Evolutionary conservation across 2,888 invertebrate species (phyloP), one percentile per base, ranked within the genome.

Genomic region (Conops quadrifasciatus): DNA sequence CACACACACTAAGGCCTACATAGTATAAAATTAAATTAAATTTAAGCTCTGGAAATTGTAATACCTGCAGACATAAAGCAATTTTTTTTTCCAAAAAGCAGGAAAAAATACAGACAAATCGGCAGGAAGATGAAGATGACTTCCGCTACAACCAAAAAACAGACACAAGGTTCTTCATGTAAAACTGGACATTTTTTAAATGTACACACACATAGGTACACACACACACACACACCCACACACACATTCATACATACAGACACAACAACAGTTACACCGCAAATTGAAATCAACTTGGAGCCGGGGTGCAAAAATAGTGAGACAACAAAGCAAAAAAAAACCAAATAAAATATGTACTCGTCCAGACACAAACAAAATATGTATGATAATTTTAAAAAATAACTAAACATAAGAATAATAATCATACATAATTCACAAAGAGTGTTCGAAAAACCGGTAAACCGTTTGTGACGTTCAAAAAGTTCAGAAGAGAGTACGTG

Each of bases 281-380:
- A 45, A 56, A 74, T 72, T 67, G 76, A 71, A 72, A 70, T 75
- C 75, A 75, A 77, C 80, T 84, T 82, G 84, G 83, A 84, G 84
- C 79, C 81, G 85, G 83, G 85, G 84, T 80, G 83, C 81, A 82
- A 74, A 64, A 75, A 49, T 26, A 72, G 47, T 71, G 76, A 74
- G 73, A 81, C 72, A 75, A 62, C 49, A 47, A 67, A 67, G 51
- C 19, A n/a, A 56, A 71, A 70, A 65, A 71, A 66, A 21, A 60
- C 63, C 64, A 69, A 71, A 62, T 24, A 36, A 62, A 26, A 16
- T 72, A 71, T 63, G 30, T 47, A 63, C 62, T 49, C 72, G 70
- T 65, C 36, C 67, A 70, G 64, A 68, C 62, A 58, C 69, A 63
- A 30, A 51, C 19, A 36, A 49, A 56, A n/a, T n/a, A n/a, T n/a